These are phyloP conservation scores for Drosophila emarginata DNA, from an alignment of 2,888 invertebrate species.

Conservation along the genomic window DNA sequence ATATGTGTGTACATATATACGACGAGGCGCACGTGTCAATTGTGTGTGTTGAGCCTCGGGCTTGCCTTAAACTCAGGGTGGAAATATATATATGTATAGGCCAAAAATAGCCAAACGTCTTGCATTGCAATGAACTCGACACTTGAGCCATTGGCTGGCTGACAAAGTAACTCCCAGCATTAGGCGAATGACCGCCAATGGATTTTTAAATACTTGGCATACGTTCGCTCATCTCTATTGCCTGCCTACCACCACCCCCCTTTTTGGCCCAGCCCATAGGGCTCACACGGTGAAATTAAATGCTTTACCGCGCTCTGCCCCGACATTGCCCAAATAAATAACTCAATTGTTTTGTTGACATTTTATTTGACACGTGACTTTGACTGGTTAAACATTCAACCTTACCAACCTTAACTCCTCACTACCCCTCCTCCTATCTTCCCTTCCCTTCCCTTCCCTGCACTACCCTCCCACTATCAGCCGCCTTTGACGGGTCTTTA, in stretches of 20 bases:
- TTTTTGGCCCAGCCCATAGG: constrained; percentile 19
- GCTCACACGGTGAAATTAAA: constrained; percentile 60
- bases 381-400: constrained; percentile 73
- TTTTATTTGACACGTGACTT: constrained; percentile 82
- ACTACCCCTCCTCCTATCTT: no score
- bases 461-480: background rate
- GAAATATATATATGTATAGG: background rate
- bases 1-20: constrained; percentile 3
- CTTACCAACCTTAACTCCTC: constrained; percentile 10
- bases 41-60: constrained; percentile 42
- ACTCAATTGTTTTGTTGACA: constrained; percentile 82
- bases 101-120: constrained; percentile 44
- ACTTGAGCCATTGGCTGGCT: constrained; percentile 57
- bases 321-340: constrained; percentile 73
- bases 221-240: constrained; percentile 40
- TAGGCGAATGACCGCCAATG: constrained; percentile 74
- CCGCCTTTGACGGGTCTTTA: constrained; percentile 36
- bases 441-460: background rate
- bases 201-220: constrained; percentile 75
- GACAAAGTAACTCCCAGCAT: constrained; percentile 77
- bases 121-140: constrained; percentile 74
- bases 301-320: constrained; percentile 46
- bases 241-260: background rate
- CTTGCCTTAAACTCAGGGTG: constrained; percentile 18
- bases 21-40: constrained; percentile 75